Evolutionary conservation across 2,888 invertebrate species (phyloP), one percentile per base, ranked within the genome.

Genomic region (Stenoptilia bipunctidactyla): DNA sequence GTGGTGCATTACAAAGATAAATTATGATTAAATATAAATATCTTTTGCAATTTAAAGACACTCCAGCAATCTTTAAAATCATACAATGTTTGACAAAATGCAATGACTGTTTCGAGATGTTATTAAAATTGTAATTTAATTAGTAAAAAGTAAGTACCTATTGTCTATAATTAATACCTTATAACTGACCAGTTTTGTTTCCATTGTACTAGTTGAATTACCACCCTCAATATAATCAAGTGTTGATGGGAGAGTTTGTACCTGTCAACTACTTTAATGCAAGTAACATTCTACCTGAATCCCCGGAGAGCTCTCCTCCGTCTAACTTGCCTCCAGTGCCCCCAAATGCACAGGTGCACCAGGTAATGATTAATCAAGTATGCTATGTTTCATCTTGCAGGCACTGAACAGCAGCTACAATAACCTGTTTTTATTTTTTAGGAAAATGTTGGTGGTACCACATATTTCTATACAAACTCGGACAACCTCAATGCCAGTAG

Each of bases 391-490:
- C 25, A 36, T n/a, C n/a, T n/a, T n/a, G n/a, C n/a, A n/a, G n/a
- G n/a, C n/a, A n/a, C n/a, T n/a, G n/a, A n/a, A n/a, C n/a, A n/a
- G n/a, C n/a, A n/a, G n/a, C n/a, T n/a, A n/a, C n/a, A n/a, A n/a
- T n/a, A n/a, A n/a, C n/a, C n/a, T 30, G 2, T n/a, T n/a, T 30
- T 30, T 12, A 30, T 36, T 42, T 40, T 34, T 40, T 83, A 94
- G 89, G 94, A 94, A 75, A 94, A 93, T 84, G 94, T 94, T 46
- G 96, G 96, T 41, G 97, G 97, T 15, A 97, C 97, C 12, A 97
- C 97, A 37, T 97, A 97, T 71, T 97, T 96, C 75, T 97, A 95
- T 70, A 88, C 91, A 45, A 79, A 72, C 35, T 73, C 85, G 44
- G 88, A 86, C 55, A 70, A 73, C 46, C 61, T 80, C 46, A 79